phyloP scores from a whole-genome alignment of 2,113 vertebrate species.

The Antidorcas marsupialis region DNA sequence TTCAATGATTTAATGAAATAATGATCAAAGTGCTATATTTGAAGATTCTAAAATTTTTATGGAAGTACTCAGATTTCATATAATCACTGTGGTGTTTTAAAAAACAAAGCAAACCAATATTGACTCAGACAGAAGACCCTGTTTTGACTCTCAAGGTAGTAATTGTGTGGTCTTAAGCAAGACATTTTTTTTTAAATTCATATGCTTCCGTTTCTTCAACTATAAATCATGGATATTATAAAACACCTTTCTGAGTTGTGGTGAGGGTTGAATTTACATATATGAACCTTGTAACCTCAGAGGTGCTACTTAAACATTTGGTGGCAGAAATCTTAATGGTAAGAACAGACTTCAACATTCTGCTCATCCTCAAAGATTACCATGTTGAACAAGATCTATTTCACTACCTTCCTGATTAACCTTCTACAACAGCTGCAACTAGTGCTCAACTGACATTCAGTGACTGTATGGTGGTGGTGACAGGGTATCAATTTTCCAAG shows the following conservation, averaged over 20 bases:
- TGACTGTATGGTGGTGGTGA: background rate
- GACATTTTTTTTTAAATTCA: background rate
- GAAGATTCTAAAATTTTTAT: background rate
- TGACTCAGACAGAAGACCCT: background rate
- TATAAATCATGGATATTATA: constrained; percentile 11
- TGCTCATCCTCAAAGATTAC: background rate
- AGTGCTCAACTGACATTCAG: background rate
- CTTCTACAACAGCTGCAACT: background rate
- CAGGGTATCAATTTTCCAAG: background rate
- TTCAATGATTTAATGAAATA: background rate
- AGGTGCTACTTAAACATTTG: background rate
- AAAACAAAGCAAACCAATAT: background rate
- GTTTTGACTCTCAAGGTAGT: background rate
- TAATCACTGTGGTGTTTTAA: background rate
- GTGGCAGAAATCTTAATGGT: background rate
- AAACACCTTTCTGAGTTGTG: background rate
- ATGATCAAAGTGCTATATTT: background rate
- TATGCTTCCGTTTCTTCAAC: background rate
- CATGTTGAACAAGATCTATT: background rate
- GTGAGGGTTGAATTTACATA: background rate
- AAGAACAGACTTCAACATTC: background rate
- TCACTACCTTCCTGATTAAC: background rate
- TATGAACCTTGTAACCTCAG: background rate
- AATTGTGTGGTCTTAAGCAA: background rate
- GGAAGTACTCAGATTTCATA: background rate